phyloP scores from a whole-genome alignment of 2,113 vertebrate genomes.

The Oxyura jamaicensis region DNA sequence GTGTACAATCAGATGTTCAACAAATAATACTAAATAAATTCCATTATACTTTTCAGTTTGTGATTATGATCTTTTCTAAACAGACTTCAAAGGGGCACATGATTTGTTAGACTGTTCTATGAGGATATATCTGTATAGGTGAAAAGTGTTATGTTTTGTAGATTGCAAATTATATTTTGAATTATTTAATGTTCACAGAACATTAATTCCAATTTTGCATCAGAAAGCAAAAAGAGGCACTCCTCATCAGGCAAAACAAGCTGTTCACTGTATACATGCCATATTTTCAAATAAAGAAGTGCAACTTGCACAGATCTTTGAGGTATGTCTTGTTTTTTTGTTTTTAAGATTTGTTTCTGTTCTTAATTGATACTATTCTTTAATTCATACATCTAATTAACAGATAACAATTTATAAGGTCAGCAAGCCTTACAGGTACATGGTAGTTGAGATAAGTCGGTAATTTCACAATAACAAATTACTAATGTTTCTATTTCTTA shows the following conservation, averaged over 20 bases:
- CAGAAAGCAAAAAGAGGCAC: conserved; percentile 99
- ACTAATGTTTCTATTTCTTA: neutral
- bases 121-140: neutral
- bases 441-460: neutral
- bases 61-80: neutral
- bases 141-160: neutral
- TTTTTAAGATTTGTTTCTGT: neutral
- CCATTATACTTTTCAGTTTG: neutral
- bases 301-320: conserved; percentile 98
- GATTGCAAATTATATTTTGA: conserved; percentile 31
- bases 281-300: conserved; percentile 99
- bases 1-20: neutral
- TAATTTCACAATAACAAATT: neutral
- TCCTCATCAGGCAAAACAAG: conserved; percentile 98
- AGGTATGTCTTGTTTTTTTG: conserved; percentile 78
- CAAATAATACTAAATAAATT: neutral
- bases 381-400: neutral
- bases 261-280: conserved; percentile 97
- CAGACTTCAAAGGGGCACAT: neutral
- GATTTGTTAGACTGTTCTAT: neutral
- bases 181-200: conserved; percentile 79
- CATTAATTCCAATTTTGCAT: conserved; percentile 97
- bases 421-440: neutral
- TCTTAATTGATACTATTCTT: neutral
- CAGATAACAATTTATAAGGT: neutral